phyloP scores from a whole-genome alignment of 2,888 invertebrate species.

The Sinhomidia bicolor region DNA sequence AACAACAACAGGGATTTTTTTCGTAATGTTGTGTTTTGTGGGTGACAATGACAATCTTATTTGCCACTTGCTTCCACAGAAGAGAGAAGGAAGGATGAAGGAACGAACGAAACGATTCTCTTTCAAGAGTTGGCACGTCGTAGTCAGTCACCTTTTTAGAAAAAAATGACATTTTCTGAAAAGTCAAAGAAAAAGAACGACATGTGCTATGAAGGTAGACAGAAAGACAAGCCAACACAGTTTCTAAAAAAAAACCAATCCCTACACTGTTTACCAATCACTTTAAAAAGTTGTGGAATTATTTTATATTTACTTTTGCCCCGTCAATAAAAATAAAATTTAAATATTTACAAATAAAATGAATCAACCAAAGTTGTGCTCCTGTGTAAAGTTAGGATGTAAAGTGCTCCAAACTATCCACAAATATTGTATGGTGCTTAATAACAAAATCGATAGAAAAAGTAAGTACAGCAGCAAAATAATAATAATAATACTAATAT shows the following conservation, averaged over 20 bases:
- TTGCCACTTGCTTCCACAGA: background rate
- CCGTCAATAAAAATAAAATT: too few species aligned
- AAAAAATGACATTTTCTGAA: slow-evolving; percentile 2
- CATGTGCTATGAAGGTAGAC: slow-evolving; percentile 33
- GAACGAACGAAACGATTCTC: background rate
- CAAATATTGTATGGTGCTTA: too few species aligned
- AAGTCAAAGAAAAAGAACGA: slow-evolving; percentile 28
- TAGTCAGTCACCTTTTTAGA: slow-evolving; percentile 37
- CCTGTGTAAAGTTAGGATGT: too few species aligned
- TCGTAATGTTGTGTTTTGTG: background rate
- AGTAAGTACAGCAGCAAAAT: background rate
- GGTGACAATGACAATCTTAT: slow-evolving; percentile 55
- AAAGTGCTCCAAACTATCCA: too few species aligned
- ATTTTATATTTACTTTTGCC: too few species aligned
- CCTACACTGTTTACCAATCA: too few species aligned
- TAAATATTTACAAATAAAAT: background rate
- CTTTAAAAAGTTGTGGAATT: too few species aligned
- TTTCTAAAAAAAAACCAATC: too few species aligned
- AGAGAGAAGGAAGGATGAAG: too few species aligned
- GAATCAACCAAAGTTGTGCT: too few species aligned
- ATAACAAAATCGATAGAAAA: slow-evolving; percentile 79
- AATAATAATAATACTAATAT: too few species aligned
- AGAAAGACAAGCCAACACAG: background rate
- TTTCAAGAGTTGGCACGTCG: background rate
- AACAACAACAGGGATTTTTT: background rate